These are phyloP conservation scores for Phyllotis vaccarum DNA, from an alignment of 2,797 vertebrate genomes.

Conservation along the genomic window DNA sequence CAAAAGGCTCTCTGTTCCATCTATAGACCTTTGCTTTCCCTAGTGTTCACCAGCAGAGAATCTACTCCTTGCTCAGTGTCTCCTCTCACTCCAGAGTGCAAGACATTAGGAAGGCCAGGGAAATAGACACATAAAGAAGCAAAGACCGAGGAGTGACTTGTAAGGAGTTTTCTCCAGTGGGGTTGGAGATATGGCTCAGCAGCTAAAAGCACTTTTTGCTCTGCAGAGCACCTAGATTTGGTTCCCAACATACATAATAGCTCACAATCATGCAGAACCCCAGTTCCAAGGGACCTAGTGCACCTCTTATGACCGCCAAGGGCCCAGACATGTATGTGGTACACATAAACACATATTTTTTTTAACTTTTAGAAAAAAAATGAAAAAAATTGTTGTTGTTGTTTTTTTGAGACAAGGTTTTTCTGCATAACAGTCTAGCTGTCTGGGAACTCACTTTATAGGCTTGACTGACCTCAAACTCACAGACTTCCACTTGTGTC, in stretches of 20 bases:
- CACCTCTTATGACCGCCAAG: background rate
- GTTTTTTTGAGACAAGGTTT: background rate
- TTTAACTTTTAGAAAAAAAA: background rate
- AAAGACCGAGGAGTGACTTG: background rate
- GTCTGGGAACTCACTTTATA: background rate
- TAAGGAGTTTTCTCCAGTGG: background rate
- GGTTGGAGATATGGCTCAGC: background rate
- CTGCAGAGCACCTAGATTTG: background rate
- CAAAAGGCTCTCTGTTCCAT: background rate
- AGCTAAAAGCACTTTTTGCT: background rate
- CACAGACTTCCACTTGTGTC: background rate
- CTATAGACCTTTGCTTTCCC: background rate
- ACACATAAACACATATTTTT: background rate
- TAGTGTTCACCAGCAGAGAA: background rate
- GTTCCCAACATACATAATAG: background rate
- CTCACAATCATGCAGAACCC: background rate
- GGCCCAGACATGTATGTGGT: background rate
- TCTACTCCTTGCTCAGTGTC: background rate
- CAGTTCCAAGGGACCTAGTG: background rate
- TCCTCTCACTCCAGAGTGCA: constrained; percentile 25
- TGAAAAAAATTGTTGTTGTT: background rate
- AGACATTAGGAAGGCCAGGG: background rate
- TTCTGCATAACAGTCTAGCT: background rate
- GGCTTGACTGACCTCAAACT: background rate
- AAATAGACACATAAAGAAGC: constrained; percentile 6